Percentiles rank a stretch among this genome's conserved stretches.
These are phyloP conservation scores for Patella pellucida DNA, from an alignment of 2,888 invertebrate species.

Conservation along the genomic window DNA sequence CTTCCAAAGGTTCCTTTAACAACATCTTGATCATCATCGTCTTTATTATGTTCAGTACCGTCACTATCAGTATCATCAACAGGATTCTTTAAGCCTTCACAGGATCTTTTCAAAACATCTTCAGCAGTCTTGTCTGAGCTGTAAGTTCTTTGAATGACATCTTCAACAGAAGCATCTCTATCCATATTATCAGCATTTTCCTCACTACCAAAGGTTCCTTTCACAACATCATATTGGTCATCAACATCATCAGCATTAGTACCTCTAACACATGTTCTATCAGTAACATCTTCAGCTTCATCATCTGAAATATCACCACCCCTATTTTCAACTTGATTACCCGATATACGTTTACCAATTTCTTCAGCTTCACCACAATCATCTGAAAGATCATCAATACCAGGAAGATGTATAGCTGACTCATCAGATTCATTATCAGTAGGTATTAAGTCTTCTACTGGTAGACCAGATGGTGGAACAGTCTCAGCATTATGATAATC, in stretches of 20 bases:
- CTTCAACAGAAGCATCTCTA: slow-evolving; percentile 10
- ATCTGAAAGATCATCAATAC: too few relatives aligned
- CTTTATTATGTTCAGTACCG: slow-evolving; percentile 16
- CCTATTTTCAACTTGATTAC: not conserved
- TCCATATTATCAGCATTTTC: slow-evolving; percentile 8
- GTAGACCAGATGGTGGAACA: not conserved
- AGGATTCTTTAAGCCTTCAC: slow-evolving; percentile 12
- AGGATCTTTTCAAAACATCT: slow-evolving; percentile 14
- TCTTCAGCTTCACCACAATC: slow-evolving; percentile 12
- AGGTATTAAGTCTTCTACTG: not conserved
- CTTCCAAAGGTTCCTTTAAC: slow-evolving; percentile 21
- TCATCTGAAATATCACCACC: not conserved
- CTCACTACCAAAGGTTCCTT: slow-evolving; percentile 6
- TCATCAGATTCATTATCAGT: too few relatives aligned
- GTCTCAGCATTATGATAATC: not conserved
- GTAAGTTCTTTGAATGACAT: not conserved
- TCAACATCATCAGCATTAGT: too few relatives aligned
- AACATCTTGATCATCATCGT: slow-evolving; percentile 12
- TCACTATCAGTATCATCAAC: slow-evolving; percentile 17
- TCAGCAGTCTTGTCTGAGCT: not conserved
- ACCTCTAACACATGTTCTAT: too few relatives aligned
- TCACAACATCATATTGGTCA: not conserved
- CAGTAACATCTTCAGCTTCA: not conserved
- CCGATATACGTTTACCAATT: not conserved
- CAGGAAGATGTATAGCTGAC: too few relatives aligned